A percentile compares a stretch with the other conserved stretches of the same genome.
Evolutionary conservation across 2,888 invertebrate genomes (phyloP).

Genomic region (Drosophila anomalata): DNA sequence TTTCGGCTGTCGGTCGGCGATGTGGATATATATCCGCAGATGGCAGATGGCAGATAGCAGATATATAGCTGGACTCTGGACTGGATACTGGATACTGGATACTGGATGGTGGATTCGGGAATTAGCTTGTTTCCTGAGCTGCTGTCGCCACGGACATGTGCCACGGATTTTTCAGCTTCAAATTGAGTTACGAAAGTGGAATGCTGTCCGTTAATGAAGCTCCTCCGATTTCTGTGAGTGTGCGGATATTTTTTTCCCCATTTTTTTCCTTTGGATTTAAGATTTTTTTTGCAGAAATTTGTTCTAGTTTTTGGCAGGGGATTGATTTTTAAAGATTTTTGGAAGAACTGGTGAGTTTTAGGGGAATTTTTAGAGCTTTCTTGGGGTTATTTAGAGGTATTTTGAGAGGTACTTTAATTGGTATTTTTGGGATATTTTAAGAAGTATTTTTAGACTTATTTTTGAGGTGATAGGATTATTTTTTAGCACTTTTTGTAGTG

Average conservation of each 20-base stretch:
- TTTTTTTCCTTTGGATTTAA: slow-evolving; percentile 11
- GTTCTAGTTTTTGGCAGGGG: background rate
- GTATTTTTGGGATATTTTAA: too few species aligned
- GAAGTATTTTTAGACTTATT: too few species aligned
- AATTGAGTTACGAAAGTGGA: slow-evolving; percentile 59
- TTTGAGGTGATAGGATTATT: too few species aligned
- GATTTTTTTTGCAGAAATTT: background rate
- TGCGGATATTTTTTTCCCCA: background rate
- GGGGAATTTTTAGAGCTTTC: too few species aligned
- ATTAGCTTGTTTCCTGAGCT: slow-evolving; percentile 57
- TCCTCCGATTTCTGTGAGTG: slow-evolving; percentile 4
- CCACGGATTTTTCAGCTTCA: slow-evolving; percentile 18
- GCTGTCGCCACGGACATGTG: slow-evolving; percentile 41
- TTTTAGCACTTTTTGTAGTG: too few species aligned
- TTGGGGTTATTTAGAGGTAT: too few species aligned
- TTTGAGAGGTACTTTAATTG: too few species aligned
- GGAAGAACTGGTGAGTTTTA: too few species aligned
- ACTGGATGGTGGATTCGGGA: slow-evolving; percentile 20
- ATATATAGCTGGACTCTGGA: background rate
- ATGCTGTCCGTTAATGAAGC: slow-evolving; percentile 50
- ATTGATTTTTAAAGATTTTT: too few species aligned
- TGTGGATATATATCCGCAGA: slow-evolving; percentile 3
- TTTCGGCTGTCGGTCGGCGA: background rate
- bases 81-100: background rate
- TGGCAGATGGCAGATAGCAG: too few species aligned